Conservation (phyloP, 37 sponge, comb jelly and placozoan species). For the Aplysina aerophoba region DNA sequence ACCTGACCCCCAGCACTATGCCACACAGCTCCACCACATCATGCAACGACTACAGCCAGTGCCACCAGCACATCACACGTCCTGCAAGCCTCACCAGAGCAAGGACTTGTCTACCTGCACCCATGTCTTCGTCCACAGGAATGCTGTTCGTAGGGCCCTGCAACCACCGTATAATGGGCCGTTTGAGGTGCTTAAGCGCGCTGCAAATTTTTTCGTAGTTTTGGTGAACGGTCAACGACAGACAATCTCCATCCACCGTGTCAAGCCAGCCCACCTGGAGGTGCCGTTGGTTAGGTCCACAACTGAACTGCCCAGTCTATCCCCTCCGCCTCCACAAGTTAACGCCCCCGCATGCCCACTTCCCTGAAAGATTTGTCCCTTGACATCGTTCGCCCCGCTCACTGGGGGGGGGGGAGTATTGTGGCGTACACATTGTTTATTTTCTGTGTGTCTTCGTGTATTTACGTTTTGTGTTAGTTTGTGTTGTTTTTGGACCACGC, state of each 20-base stretch:
- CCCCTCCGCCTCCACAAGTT: no score
- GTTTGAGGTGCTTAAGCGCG: neutral
- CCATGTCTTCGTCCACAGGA: slow-evolving; percentile 3
- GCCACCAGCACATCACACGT: neutral
- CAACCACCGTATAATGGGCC: slow-evolving; percentile 15
- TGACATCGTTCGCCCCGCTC: neutral
- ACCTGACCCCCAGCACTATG: neutral
- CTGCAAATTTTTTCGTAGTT: neutral
- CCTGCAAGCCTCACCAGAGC: neutral
- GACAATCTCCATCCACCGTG: neutral
- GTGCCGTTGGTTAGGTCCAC: no score
- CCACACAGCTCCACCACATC: neutral
- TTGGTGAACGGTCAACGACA: neutral
- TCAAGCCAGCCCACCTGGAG: neutral
- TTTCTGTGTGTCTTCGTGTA: neutral
- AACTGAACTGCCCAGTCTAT: neutral
- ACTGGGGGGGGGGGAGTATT: neutral
- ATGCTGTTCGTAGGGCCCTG: neutral
- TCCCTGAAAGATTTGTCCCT: neutral
- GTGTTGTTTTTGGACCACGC: neutral
- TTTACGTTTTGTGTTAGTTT: neutral
- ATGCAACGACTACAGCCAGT: slow-evolving; percentile 5
- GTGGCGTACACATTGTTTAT: neutral
- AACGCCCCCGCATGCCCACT: slow-evolving; percentile 18
- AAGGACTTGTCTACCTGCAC: slow-evolving; percentile 21